Evolutionary conservation across 2,113 vertebrate genomes (phyloP).

Genomic region (Podiceps cristatus): DNA sequence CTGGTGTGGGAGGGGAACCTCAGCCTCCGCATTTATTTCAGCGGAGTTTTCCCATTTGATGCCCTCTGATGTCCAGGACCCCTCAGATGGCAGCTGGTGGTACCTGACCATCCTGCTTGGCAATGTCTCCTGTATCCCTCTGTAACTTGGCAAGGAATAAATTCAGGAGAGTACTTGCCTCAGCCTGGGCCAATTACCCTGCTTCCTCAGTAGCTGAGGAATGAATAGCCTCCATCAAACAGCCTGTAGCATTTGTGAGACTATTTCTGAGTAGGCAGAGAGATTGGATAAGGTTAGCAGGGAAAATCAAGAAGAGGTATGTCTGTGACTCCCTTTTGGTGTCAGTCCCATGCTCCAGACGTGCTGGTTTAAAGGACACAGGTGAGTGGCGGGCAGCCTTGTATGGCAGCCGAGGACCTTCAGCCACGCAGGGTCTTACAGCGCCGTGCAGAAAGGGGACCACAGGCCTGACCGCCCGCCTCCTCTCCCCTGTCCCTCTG

Average conservation of each 20-base stretch:
- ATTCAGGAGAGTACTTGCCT: not conserved
- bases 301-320: not conserved
- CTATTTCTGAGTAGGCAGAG: not conserved
- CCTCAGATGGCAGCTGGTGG: not conserved
- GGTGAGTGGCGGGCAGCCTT: not conserved
- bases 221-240: not conserved
- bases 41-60: not conserved
- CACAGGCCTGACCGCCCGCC: not conserved
- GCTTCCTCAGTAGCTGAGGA: not conserved
- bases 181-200: not conserved
- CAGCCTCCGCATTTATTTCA: not conserved
- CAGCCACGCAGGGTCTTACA: not conserved
- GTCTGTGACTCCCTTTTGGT: not conserved
- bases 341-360: accelerated
- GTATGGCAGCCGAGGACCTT: accelerated
- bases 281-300: not conserved
- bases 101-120: not conserved
- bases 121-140: not conserved
- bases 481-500: not conserved
- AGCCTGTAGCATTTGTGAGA: not conserved
- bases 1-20: not conserved
- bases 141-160: not conserved
- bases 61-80: accelerated
- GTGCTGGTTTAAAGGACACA: not conserved
- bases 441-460: accelerated